Conservation (phyloP, 2,113 vertebrate genomes). For the Plestiodon gilberti region DNA sequence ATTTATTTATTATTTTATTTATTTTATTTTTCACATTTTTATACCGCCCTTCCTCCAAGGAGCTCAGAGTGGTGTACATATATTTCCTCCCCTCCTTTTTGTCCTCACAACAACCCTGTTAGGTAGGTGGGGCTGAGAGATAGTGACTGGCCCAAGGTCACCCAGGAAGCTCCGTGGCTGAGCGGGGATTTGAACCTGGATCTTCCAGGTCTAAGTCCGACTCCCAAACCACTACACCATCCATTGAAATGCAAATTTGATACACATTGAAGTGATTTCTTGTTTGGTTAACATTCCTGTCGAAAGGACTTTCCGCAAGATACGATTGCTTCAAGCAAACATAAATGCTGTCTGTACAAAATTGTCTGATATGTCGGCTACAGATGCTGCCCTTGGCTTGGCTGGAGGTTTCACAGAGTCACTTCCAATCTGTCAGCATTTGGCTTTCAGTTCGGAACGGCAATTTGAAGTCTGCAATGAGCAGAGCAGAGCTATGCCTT, state of each 20-base stretch:
- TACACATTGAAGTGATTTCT: background rate
- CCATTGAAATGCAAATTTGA: background rate
- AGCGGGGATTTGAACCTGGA: no score
- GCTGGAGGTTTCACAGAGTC: constrained; percentile 29
- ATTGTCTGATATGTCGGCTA: background rate
- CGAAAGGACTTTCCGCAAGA: constrained; percentile 9
- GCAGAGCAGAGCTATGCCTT: background rate
- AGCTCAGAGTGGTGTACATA: no score
- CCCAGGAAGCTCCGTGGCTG: no score
- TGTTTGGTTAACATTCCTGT: background rate
- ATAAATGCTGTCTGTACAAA: constrained; percentile 3
- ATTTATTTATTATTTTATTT: no score
- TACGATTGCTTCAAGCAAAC: constrained; percentile 14
- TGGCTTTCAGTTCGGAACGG: background rate
- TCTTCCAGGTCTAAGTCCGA: no score
- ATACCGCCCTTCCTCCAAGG: no score
- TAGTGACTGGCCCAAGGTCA: no score
- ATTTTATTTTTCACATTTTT: no score
- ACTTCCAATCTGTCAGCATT: constrained; percentile 27
- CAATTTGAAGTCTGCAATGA: background rate
- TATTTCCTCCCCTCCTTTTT: no score
- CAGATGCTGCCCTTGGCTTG: constrained; percentile 28
- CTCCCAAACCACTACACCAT: no score
- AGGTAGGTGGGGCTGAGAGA: no score
- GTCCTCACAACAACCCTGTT: no score